Evolutionary conservation across 30 jellyfish, hydroid and myxozoan genomes (phyloP).

Genomic region (Pseudorhiza aurosa): DNA sequence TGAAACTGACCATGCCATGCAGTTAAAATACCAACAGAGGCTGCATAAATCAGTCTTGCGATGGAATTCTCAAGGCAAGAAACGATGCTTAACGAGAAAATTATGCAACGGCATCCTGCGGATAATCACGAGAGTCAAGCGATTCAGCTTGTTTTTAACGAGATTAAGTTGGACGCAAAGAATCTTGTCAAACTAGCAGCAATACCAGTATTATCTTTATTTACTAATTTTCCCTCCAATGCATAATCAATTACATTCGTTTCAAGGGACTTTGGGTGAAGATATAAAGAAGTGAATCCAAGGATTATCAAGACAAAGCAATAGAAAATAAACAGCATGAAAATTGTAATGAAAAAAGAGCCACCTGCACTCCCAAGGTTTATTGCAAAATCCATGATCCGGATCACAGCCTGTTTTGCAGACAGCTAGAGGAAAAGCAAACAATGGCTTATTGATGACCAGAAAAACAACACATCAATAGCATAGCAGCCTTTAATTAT

Average conservation of each 20-base stretch:
- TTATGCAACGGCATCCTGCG: background rate
- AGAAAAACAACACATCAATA: slow-evolving; percentile 21
- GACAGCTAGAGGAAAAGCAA: slow-evolving; percentile 71
- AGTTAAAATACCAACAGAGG: too few species aligned
- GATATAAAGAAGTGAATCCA: slow-evolving; percentile 8
- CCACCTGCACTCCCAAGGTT: slow-evolving; percentile 95
- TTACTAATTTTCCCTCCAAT: slow-evolving; percentile 4
- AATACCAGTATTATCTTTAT: background rate
- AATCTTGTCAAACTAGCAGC: background rate
- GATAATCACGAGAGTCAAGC: background rate
- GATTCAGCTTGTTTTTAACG: background rate
- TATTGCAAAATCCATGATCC: slow-evolving; percentile 80
- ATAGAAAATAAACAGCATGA: slow-evolving; percentile 41
- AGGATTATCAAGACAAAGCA: slow-evolving; percentile 32
- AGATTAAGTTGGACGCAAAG: background rate
- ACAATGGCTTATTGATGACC: background rate
- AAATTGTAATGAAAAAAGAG: background rate
- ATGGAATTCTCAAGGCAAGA: too few species aligned
- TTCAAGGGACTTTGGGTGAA: background rate
- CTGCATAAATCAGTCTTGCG: too few species aligned
- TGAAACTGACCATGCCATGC: too few species aligned
- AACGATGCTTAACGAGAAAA: background rate
- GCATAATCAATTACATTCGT: background rate
- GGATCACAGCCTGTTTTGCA: slow-evolving; percentile 95
- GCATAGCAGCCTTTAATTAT: slow-evolving; percentile 17